A percentile compares a stretch with the other conserved stretches of the same genome.
phyloP scores from a whole-genome alignment of 2,797 vertebrate genomes.

The Poeciliopsis presidionis region DNA sequence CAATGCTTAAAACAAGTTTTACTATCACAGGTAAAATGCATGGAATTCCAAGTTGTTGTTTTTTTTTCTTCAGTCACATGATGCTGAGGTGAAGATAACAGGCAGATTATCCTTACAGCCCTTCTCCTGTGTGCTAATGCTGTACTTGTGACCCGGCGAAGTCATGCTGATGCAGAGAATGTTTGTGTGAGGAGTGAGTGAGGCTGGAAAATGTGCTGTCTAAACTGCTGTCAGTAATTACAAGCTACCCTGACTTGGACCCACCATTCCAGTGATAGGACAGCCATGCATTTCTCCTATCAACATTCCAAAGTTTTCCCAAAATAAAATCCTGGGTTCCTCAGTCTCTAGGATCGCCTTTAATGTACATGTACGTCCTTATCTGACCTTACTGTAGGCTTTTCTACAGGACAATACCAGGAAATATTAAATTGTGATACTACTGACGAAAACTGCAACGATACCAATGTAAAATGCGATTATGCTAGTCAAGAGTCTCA shows the following conservation, averaged over 20 bases:
- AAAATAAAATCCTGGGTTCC: not conserved
- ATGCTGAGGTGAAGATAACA: constrained; percentile 32
- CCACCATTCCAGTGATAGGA: not conserved
- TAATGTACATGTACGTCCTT: not conserved
- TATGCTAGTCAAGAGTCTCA: not conserved
- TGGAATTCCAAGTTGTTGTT: constrained; percentile 13
- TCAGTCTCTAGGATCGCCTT: not conserved
- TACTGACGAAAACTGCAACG: not conserved
- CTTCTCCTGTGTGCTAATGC: constrained; percentile 64
- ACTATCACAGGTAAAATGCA: constrained; percentile 18
- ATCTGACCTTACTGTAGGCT: not conserved
- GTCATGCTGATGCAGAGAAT: constrained; percentile 61
- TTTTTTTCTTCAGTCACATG: constrained; percentile 46
- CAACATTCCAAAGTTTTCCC: not conserved
- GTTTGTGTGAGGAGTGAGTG: constrained; percentile 49
- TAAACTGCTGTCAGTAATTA: constrained; percentile 50
- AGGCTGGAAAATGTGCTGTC: constrained; percentile 31
- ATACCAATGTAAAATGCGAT: not conserved
- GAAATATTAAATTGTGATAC: not conserved
- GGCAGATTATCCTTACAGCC: constrained; percentile 53
- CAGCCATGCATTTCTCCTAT: not conserved
- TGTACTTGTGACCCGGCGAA: constrained; percentile 72
- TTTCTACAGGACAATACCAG: not conserved
- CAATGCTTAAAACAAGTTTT: not conserved
- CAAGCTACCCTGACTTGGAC: constrained; percentile 30